phyloP scores from a whole-genome alignment of 2,113 vertebrate genomes.

The Ibidorhyncha struthersii region DNA sequence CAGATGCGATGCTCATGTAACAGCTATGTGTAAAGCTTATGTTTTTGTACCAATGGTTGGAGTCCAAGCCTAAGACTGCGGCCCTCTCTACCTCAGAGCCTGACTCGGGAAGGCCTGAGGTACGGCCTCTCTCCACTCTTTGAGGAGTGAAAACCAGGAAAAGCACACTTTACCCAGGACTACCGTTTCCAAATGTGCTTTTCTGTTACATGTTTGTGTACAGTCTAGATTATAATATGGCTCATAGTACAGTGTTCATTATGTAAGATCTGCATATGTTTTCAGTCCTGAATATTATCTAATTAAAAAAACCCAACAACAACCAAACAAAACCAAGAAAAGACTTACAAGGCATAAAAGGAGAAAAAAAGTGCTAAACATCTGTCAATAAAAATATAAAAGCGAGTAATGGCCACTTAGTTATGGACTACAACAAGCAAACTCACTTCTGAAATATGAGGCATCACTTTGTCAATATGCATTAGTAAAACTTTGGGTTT shows the following conservation, averaged over 20 bases:
- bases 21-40: neutral
- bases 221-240: neutral
- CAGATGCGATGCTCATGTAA: accelerated
- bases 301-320: neutral
- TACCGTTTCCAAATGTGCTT: neutral
- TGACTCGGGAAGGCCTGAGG: accelerated
- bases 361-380: neutral
- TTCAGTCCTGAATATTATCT: neutral
- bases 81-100: neutral
- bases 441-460: neutral
- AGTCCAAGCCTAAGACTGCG: neutral
- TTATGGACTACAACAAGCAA: neutral
- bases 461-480: neutral
- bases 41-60: neutral
- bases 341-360: neutral
- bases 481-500: neutral
- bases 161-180: neutral
- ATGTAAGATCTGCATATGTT: neutral
- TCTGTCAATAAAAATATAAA: neutral
- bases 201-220: neutral
- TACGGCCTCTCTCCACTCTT: neutral
- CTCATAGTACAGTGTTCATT: neutral
- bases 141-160: neutral
- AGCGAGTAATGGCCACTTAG: neutral
- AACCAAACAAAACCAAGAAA: neutral